These are phyloP conservation scores for rabbit (Oryctolagus cuniculus) DNA, from an alignment of 2,113 vertebrate species.

Conservation along the genomic window DNA sequence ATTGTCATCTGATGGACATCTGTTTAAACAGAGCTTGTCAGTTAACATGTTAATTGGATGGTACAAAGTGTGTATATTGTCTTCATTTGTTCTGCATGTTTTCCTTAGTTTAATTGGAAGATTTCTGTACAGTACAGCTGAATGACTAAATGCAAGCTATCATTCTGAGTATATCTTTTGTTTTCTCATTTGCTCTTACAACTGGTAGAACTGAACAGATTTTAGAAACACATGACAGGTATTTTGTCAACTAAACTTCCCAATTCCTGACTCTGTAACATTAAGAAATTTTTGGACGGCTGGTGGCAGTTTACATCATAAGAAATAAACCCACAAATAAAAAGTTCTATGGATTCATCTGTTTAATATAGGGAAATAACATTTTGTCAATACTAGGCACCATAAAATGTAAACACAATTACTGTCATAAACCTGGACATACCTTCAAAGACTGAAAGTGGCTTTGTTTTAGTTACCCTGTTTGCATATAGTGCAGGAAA, in stretches of 20 bases:
- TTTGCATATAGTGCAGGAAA: slow-evolving; percentile 79
- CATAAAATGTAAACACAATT: slow-evolving; percentile 97
- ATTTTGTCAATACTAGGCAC: slow-evolving; percentile 96
- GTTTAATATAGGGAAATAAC: slow-evolving; percentile 95
- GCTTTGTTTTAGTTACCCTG: slow-evolving; percentile 86
- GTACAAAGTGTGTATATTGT: slow-evolving; percentile 69
- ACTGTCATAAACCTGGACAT: slow-evolving; percentile 96
- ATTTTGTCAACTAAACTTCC: slow-evolving; percentile 47
- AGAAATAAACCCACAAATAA: slow-evolving; percentile 87
- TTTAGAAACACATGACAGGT: slow-evolving; percentile 60
- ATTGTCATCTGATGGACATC: slow-evolving; percentile 52
- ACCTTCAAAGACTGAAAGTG: slow-evolving; percentile 83
- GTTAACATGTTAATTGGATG: slow-evolving; percentile 46
- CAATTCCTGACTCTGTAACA: slow-evolving; percentile 3
- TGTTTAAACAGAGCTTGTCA: slow-evolving; percentile 72
- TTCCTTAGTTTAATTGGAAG: slow-evolving; percentile 75
- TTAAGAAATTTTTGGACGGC: slow-evolving; percentile 68
- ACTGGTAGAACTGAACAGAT: slow-evolving; percentile 72
- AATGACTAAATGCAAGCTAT: slow-evolving; percentile 66
- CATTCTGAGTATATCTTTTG: background rate
- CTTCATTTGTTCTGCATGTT: slow-evolving; percentile 86
- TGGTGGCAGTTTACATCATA: slow-evolving; percentile 56
- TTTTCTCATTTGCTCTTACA: background rate
- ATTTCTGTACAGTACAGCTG: slow-evolving; percentile 24
- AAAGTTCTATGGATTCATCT: slow-evolving; percentile 88